These are phyloP conservation scores for Orchesella flavescens DNA, from an alignment of 2,888 invertebrate species.

Conservation along the genomic window DNA sequence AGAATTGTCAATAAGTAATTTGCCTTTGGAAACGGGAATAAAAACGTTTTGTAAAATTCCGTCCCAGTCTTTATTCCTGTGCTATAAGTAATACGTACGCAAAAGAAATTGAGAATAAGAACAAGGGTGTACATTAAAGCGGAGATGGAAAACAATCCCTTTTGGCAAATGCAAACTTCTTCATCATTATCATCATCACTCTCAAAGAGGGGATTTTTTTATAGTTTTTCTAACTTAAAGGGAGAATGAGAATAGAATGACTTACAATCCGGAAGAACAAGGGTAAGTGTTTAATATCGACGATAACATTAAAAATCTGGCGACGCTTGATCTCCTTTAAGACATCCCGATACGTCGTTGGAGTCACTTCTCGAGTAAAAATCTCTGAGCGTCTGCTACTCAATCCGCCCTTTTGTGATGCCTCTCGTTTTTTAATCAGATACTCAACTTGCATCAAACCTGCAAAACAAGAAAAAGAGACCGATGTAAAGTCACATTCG, in stretches of 20 bases:
- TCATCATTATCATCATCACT: slow-evolving; percentile 8
- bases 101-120: too few species aligned
- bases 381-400: slow-evolving; percentile 80
- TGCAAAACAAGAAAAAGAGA: slow-evolving; percentile 73
- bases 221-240: neutral
- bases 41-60: too few species aligned
- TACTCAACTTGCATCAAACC: slow-evolving; percentile 75
- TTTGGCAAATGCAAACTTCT: slow-evolving; percentile 6
- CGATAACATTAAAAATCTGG: slow-evolving; percentile 88
- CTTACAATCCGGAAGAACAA: slow-evolving; percentile 91
- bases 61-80: too few species aligned
- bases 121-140: too few species aligned
- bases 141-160: slow-evolving; percentile 3
- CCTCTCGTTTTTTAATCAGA: slow-evolving; percentile 81
- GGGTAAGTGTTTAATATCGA: slow-evolving; percentile 88
- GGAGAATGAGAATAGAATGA: slow-evolving; percentile 68
- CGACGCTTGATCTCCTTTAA: slow-evolving; percentile 89
- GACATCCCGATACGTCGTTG: slow-evolving; percentile 82
- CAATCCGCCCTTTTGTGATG: slow-evolving; percentile 76
- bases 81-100: too few species aligned
- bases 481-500: neutral
- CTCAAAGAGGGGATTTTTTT: neutral
- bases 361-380: slow-evolving; percentile 81
- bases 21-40: too few species aligned
- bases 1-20: too few species aligned